Conservation (phyloP, 2,888 invertebrate species). For the Philaethria dido region DNA sequence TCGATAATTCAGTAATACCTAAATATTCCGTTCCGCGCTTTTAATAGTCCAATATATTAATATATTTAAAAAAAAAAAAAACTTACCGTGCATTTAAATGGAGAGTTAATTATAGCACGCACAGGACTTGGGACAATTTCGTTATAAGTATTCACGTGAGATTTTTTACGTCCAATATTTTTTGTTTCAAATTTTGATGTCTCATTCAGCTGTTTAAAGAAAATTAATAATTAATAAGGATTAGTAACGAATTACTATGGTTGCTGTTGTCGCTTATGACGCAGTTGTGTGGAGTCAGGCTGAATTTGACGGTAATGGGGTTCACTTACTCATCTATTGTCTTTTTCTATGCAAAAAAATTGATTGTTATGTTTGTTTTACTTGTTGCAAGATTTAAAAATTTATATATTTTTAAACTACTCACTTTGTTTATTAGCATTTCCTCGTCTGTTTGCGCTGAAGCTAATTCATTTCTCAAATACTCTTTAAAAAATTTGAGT, state of each 20-base stretch:
- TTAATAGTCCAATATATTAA: too few species aligned
- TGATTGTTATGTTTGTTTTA: too few species aligned
- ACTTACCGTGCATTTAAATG: slow-evolving; percentile 67
- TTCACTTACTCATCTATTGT: too few species aligned
- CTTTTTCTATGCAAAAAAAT: too few species aligned
- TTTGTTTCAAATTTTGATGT: slow-evolving; percentile 21
- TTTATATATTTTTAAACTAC: slow-evolving; percentile 2
- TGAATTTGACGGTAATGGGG: too few species aligned
- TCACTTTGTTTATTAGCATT: slow-evolving; percentile 55
- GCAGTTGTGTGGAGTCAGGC: too few species aligned
- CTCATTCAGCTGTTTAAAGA: slow-evolving; percentile 24
- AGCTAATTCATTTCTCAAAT: slow-evolving; percentile 55
- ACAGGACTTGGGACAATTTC: slow-evolving; percentile 72
- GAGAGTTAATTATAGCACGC: slow-evolving; percentile 64
- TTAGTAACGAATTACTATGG: neutral
- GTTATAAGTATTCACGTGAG: slow-evolving; percentile 53
- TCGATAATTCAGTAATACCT: too few species aligned
- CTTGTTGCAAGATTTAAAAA: too few species aligned
- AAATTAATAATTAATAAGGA: neutral
- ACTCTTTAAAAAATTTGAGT: slow-evolving; percentile 58
- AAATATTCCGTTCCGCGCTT: too few species aligned
- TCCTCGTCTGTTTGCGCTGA: slow-evolving; percentile 53
- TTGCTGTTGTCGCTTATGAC: too few species aligned
- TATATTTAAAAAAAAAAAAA: too few species aligned
- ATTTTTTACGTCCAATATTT: slow-evolving; percentile 42